Evolutionary conservation across 2,113 vertebrate species (phyloP).

Genomic region (Ophiodon elongatus): DNA sequence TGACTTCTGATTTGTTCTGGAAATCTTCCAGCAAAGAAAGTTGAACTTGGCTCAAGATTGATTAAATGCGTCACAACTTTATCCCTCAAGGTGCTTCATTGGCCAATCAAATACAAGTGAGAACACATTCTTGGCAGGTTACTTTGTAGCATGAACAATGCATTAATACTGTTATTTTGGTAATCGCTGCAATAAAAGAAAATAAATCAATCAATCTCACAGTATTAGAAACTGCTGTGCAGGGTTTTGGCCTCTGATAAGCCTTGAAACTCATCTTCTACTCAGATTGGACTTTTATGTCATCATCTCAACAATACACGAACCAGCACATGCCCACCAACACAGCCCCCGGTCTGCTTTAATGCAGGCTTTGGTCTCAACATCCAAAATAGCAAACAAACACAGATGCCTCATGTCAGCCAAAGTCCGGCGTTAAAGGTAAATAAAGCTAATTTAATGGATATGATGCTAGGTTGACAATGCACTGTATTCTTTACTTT

Average conservation of each 20-base stretch:
- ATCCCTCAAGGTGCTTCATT: not conserved
- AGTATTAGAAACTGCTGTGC: not conserved
- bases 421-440: not conserved
- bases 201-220: too few relatives aligned
- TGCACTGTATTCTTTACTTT: not conserved
- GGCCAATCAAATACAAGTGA: not conserved
- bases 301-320: not conserved
- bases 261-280: not conserved
- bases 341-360: not conserved
- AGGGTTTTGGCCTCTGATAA: not conserved
- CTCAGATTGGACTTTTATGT: not conserved
- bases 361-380: not conserved
- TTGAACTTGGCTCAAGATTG: not conserved
- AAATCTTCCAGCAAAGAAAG: not conserved
- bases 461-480: not conserved
- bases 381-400: not conserved
- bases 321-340: not conserved
- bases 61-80: not conserved
- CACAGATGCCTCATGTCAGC: not conserved
- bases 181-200: not conserved
- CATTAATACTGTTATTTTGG: not conserved
- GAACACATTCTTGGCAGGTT: not conserved
- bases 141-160: not conserved
- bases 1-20: not conserved
- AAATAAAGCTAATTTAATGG: not conserved